Evolutionary conservation across 2,888 invertebrate genomes (phyloP), one percentile per base, ranked within the genome.

Genomic region (Luperina testacea): DNA sequence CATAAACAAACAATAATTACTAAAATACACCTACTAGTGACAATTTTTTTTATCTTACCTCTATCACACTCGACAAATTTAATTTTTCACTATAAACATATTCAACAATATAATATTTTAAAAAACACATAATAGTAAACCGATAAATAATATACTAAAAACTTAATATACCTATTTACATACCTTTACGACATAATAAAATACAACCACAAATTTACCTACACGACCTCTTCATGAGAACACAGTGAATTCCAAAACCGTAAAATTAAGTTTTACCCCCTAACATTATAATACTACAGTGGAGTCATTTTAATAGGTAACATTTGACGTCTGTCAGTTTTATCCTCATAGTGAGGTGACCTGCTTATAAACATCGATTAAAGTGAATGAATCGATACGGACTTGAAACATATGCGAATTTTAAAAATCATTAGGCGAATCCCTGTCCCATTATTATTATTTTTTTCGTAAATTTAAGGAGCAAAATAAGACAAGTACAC

Each of bases 61-160:
- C 24, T n/a, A 0, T 42, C 15, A n/a, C 42, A 2, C 5, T n/a
- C 5, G 0, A n/a, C n/a, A n/a, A 0, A 67, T n/a, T n/a, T 42
- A 9, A 0, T 17, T 17, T n/a, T 42, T 24, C 0, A n/a, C 8
- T 38, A 4, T 65, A 24, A 8, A 20, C 7, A 24, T n/a, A 24
- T 24, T 38, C 13, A 38, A 24, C 38, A 38, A 65, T 42, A 0
- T 24, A 24, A 4, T 24, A 65, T 15, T 42, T 65, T 15, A 6
- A 38, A 24, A 3, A 38, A 38, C 6, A 11, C 20, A 13, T 24
- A 65, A 65, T 13, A 38, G 0, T 15, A 51, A 51, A 51, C 51
- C 51, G 6, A 51, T 11, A 20, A 32, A 38, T 38, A 65, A 38
- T 32, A 38, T 13, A 1, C 13, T 38, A n/a, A 42, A 0, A 42